These are phyloP conservation scores for Lasioglossum leucozonium DNA, from an alignment of 2,888 invertebrate genomes.

Conservation along the genomic window DNA sequence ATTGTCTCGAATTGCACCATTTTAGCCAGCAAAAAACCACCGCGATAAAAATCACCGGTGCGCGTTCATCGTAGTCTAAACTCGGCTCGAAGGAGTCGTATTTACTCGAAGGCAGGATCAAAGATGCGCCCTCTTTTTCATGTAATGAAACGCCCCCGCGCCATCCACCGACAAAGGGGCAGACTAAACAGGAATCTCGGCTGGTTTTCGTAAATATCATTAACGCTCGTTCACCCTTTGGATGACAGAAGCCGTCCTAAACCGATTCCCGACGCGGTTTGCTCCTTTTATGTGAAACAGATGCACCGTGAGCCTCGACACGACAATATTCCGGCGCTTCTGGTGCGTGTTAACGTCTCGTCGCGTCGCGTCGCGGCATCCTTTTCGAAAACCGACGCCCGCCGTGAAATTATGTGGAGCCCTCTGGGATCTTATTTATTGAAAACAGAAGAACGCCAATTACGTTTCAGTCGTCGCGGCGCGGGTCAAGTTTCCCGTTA, in stretches of 20 bases:
- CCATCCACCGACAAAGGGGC: constrained; percentile 35
- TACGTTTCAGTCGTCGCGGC: constrained; percentile 34
- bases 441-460: constrained; percentile 73
- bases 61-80: background rate
- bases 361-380: constrained; percentile 58
- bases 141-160: background rate
- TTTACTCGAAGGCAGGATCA: background rate
- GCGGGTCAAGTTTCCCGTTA: constrained; percentile 72
- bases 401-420: constrained; percentile 65
- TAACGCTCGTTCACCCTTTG: constrained; percentile 62
- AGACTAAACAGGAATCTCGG: constrained; percentile 64
- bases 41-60: background rate
- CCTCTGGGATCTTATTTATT: constrained; percentile 74
- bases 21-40: too few species aligned
- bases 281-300: constrained; percentile 76
- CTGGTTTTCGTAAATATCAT: constrained; percentile 59
- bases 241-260: constrained; percentile 66
- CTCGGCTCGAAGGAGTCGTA: background rate
- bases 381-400: constrained; percentile 65
- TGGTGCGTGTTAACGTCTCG: constrained; percentile 67
- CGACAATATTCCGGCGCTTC: constrained; percentile 64
- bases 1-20: too few species aligned
- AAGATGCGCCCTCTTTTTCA: constrained; percentile 7
- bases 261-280: constrained; percentile 38
- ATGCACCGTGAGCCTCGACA: constrained; percentile 64